phyloP scores from a whole-genome alignment of 1,140 invertebrate genomes.

The Eupeodes corollae region DNA sequence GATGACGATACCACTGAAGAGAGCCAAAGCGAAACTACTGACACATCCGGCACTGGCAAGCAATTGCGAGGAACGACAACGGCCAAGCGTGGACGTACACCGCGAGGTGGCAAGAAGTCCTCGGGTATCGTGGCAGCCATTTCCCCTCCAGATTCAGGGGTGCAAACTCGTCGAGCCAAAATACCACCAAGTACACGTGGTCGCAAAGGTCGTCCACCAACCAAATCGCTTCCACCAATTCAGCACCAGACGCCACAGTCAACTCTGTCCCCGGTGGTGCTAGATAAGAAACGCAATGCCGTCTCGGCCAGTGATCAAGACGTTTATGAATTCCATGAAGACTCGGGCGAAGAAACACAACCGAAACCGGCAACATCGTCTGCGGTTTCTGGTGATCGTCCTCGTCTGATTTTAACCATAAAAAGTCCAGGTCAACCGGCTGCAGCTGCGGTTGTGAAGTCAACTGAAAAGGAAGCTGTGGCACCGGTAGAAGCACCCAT shows the following conservation, averaged over 20 bases:
- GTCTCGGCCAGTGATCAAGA: conserved; percentile 39
- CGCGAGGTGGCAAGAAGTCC: conserved; percentile 26
- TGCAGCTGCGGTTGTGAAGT: conserved; percentile 7
- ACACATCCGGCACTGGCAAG: conserved; percentile 3
- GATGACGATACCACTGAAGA: conserved; percentile 21
- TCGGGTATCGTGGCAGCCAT: conserved; percentile 2
- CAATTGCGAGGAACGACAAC: conserved; percentile 13
- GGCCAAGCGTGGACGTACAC: conserved; percentile 27
- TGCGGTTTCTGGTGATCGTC: conserved; percentile 42
- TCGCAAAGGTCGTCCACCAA: conserved; percentile 28
- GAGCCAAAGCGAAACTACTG: conserved; percentile 19
- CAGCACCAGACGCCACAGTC: conserved; percentile 33
- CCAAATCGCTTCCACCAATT: conserved; percentile 13
- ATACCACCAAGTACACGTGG: conserved; percentile 18
- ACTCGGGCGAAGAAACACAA: conserved; percentile 56
- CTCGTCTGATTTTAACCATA: conserved; percentile 65
- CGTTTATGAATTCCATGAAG: conserved; percentile 75
- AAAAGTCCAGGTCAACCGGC: conserved; percentile 49
- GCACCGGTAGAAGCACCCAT: conserved; percentile 2
- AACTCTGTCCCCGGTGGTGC: conserved; percentile 16
- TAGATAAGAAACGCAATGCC: conserved; percentile 29
- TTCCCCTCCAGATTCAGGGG: conserved; percentile 4
- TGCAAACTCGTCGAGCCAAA: conserved; percentile 25
- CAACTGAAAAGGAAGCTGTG: conserved; percentile 1
- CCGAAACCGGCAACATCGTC: background rate